Evolutionary conservation across 1,140 invertebrate genomes (phyloP).

Genomic region (Scaptomyza hsui): DNA sequence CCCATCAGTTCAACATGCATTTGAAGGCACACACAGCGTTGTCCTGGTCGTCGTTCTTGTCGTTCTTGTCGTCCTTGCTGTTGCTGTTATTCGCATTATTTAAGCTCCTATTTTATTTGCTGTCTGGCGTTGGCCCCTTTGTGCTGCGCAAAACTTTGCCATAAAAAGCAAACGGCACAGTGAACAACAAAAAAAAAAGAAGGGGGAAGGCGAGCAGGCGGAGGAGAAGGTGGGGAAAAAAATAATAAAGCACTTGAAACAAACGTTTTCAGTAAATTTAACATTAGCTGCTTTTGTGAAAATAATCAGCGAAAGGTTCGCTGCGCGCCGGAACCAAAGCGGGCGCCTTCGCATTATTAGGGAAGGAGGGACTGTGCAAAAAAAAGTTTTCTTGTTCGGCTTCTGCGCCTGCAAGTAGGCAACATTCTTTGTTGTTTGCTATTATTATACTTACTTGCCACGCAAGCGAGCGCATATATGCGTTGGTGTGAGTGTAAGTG

Average conservation of each 20-base stretch:
- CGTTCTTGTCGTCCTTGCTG: not conserved
- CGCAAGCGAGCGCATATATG: conserved; percentile 22
- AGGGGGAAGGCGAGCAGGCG: not conserved
- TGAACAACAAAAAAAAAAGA: conserved; percentile 4
- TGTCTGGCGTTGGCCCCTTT: conserved; percentile 36
- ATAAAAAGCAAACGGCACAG: conserved; percentile 57
- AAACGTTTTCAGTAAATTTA: conserved; percentile 82
- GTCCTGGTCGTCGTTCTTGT: not conserved
- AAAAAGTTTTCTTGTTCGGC: conserved; percentile 69
- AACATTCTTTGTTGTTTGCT: conserved; percentile 75
- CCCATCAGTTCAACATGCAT: conserved; percentile 59
- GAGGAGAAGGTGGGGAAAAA: conserved; percentile 31
- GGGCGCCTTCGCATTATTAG: conserved; percentile 18
- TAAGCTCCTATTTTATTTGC: conserved; percentile 17
- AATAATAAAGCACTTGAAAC: conserved; percentile 81
- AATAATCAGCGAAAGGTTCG: conserved; percentile 63
- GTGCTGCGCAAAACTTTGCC: conserved; percentile 25
- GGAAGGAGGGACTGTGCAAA: conserved; percentile 16
- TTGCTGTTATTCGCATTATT: conserved; percentile 11
- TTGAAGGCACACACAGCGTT: conserved; percentile 38
- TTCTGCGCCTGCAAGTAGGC: conserved; percentile 69
- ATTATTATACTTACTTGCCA: conserved; percentile 71
- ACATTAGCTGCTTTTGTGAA: conserved; percentile 80
- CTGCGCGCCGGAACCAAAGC: conserved; percentile 18
- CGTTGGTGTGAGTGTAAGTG: conserved; percentile 9